phyloP scores from a whole-genome alignment of 2,888 invertebrate genomes.

The Drosophila vallismaia region DNA sequence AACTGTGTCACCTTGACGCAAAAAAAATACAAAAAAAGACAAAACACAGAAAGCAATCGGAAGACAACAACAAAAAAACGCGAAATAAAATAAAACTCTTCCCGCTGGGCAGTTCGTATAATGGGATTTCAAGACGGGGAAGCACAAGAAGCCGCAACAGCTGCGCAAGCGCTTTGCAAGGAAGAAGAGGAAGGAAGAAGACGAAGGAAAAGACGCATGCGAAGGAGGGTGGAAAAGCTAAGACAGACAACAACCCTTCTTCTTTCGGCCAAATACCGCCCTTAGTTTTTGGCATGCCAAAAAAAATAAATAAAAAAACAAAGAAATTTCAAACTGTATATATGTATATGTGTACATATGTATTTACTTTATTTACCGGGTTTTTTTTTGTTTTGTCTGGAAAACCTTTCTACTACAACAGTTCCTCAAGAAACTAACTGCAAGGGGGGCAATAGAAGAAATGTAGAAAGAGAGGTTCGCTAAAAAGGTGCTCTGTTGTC shows the following conservation, averaged over 20 bases:
- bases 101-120: conserved; percentile 28
- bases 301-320: conserved; percentile 36
- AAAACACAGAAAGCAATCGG: conserved; percentile 17
- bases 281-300: conserved; percentile 61
- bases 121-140: conserved; percentile 11
- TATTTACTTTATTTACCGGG: conserved; percentile 20
- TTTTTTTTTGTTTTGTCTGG: conserved; percentile 36
- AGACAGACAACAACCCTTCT: conserved; percentile 62
- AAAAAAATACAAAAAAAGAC: conserved; percentile 13
- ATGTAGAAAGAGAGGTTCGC: conserved; percentile 14
- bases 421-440: conserved; percentile 70
- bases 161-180: conserved; percentile 64
- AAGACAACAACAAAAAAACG: conserved; percentile 24
- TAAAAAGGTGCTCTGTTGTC: conserved; percentile 48
- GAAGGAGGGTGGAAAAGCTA: conserved; percentile 22
- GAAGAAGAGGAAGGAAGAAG: conserved; percentile 9
- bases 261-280: conserved; percentile 23
- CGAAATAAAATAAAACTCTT: conserved; percentile 26
- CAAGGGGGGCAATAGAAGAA: background rate
- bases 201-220: background rate
- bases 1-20: conserved; percentile 67
- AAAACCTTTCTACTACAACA: conserved; percentile 66
- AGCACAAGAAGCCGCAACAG: conserved; percentile 54
- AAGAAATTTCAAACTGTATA: conserved; percentile 38
- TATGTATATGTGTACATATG: too few relatives aligned